phyloP scores from a whole-genome alignment of 2,113 vertebrate species.

The Verasper variegatus region DNA sequence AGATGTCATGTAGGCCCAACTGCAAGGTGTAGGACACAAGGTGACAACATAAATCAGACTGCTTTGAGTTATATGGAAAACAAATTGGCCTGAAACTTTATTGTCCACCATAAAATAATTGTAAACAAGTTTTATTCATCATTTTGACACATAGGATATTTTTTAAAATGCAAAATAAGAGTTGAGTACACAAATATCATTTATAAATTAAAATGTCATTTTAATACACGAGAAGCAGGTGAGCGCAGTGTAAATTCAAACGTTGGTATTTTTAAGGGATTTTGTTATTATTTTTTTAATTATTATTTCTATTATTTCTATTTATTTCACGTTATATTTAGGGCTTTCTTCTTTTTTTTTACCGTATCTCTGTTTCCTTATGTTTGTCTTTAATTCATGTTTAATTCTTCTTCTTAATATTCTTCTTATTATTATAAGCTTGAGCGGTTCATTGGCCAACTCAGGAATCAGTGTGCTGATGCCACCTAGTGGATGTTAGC shows the following conservation, averaged over 20 bases:
- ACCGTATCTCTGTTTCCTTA: background rate
- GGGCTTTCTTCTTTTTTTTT: background rate
- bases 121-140: background rate
- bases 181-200: background rate
- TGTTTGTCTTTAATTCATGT: background rate
- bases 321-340: background rate
- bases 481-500: slow-evolving; percentile 53
- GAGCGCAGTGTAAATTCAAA: no score
- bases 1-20: background rate
- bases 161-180: no score
- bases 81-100: background rate
- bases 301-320: no score
- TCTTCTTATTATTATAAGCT: background rate
- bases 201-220: background rate
- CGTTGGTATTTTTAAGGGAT: no score
- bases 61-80: background rate
- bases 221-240: no score
- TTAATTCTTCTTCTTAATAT: background rate
- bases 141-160: no score
- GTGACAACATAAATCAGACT: background rate
- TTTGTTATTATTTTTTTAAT: background rate
- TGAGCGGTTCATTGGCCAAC: background rate
- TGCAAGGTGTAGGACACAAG: slow-evolving; percentile 1
- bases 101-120: background rate
- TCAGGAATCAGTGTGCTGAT: slow-evolving; percentile 3